Conservation (phyloP, 2,888 invertebrate genomes). For the Eristalis intricaria region DNA sequence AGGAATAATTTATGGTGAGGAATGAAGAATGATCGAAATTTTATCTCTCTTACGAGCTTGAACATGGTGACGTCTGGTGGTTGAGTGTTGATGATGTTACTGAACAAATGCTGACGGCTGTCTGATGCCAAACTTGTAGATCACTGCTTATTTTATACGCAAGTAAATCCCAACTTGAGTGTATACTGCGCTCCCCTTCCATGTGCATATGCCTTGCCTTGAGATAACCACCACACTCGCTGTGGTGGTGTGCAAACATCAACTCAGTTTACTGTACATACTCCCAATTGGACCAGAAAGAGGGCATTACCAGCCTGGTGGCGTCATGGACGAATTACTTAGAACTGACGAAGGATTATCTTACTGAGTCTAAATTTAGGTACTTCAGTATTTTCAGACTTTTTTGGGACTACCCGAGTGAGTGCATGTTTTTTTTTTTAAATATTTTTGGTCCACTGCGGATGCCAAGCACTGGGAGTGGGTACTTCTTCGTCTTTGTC, state of each 20-base stretch:
- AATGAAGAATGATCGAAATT: neutral
- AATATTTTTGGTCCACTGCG: no score
- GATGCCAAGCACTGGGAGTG: no score
- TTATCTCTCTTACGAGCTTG: slow-evolving; percentile 44
- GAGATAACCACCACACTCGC: neutral
- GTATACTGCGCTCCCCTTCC: neutral
- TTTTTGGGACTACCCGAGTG: no score
- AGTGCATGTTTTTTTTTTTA: no score
- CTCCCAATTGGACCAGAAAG: no score
- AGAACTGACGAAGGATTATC: no score
- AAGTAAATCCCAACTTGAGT: neutral
- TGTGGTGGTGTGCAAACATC: neutral
- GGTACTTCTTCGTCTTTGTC: no score
- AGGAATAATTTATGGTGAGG: neutral
- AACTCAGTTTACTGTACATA: no score
- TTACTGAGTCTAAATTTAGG: no score
- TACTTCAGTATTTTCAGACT: no score
- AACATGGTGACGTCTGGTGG: slow-evolving; percentile 43
- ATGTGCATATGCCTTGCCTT: neutral
- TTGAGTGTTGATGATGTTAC: slow-evolving; percentile 18
- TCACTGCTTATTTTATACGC: neutral
- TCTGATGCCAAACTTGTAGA: slow-evolving; percentile 19
- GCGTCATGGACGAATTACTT: no score
- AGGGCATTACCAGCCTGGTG: no score
- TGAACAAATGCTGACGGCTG: slow-evolving; percentile 58